Conservation (phyloP, 2,888 invertebrate species). For the Steinernema carpocapsae region DNA sequence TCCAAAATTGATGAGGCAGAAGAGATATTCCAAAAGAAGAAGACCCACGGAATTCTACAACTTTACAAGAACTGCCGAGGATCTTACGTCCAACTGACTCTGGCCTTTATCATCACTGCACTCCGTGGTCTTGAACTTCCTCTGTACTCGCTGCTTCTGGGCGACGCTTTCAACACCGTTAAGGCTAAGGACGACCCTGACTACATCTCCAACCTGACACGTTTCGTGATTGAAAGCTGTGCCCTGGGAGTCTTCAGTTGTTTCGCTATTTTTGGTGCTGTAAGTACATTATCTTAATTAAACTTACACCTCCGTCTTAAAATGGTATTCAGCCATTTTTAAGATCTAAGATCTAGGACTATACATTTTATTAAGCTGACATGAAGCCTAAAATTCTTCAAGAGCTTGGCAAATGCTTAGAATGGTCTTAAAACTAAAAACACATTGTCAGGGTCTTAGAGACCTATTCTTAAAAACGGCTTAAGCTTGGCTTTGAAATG, state of each 20-base stretch:
- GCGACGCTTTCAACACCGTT: conserved; percentile 33
- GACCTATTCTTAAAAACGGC: too few relatives aligned
- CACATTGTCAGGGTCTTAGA: too few relatives aligned
- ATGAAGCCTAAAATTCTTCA: too few relatives aligned
- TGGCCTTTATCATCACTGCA: conserved; percentile 6
- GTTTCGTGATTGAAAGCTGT: conserved; percentile 32
- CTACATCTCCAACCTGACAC: not conserved
- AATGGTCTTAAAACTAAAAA: not conserved
- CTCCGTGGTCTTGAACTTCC: not conserved
- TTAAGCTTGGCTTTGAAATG: too few relatives aligned
- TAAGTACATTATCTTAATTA: conserved; percentile 6
- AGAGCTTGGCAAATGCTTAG: too few relatives aligned
- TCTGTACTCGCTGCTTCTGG: conserved; percentile 16
- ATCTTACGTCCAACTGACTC: not conserved
- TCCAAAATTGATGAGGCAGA: not conserved
- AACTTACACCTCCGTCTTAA: too few relatives aligned
- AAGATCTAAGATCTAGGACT: too few relatives aligned
- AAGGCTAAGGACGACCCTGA: conserved; percentile 31
- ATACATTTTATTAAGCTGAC: too few relatives aligned
- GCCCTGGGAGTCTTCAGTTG: conserved; percentile 32
- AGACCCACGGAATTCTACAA: not conserved
- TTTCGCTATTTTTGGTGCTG: conserved; percentile 38
- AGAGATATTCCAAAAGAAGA: not conserved
- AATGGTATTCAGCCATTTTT: too few relatives aligned
- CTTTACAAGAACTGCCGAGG: not conserved